phyloP scores from a whole-genome alignment of 2,797 vertebrate genomes.

The Acanthopagrus latus region DNA sequence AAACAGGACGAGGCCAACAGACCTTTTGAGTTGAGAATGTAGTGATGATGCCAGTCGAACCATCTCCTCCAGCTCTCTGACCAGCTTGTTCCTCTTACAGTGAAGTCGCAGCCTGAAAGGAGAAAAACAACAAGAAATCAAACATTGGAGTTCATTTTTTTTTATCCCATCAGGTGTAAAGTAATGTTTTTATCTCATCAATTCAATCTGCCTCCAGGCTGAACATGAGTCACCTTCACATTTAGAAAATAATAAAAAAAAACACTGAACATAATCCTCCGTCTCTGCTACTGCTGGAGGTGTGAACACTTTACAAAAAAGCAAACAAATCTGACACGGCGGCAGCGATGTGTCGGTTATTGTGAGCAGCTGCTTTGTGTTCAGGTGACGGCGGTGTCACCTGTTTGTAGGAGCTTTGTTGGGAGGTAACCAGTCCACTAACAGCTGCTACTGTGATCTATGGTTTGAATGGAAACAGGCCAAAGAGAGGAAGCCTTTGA shows the following conservation, averaged over 20 bases:
- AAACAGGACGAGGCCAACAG: background rate
- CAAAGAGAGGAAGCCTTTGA: conserved; percentile 24
- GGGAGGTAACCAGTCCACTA: conserved; percentile 28
- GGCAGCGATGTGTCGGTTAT: background rate
- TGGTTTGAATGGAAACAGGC: conserved; percentile 32
- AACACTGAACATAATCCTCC: background rate
- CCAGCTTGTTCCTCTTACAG: conserved; percentile 93
- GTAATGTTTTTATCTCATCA: background rate
- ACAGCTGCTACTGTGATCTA: conserved; percentile 36
- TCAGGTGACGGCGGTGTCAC: conserved; percentile 34
- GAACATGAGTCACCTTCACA: background rate
- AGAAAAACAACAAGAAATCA: background rate
- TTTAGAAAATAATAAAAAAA: background rate
- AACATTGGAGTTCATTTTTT: background rate
- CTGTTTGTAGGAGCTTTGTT: conserved; percentile 30
- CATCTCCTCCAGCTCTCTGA: conserved; percentile 94
- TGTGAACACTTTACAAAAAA: background rate
- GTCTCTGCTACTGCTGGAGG: background rate
- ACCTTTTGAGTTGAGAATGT: conserved; percentile 95
- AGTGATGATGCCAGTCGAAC: conserved; percentile 89
- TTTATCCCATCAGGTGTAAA: background rate
- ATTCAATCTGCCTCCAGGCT: background rate
- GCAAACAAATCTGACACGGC: conserved; percentile 8
- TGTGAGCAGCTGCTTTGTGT: conserved; percentile 29
- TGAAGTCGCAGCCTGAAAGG: conserved; percentile 89